phyloP scores from a whole-genome alignment of 2,113 vertebrate genomes.

The Pangasianodon hypophthalmus region DNA sequence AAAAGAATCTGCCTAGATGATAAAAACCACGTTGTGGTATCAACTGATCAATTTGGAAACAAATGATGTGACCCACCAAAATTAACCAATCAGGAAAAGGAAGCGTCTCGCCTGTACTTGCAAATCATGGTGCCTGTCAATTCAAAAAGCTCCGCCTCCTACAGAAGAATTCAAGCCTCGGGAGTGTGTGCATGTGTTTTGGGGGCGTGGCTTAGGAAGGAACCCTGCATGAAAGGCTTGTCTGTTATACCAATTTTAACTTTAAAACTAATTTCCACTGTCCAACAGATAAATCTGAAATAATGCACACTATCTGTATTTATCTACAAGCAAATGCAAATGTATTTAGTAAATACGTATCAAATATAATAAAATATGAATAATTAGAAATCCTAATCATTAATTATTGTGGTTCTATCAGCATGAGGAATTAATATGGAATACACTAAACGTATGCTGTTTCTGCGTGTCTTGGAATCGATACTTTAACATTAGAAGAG shows the following conservation, averaged over 20 bases:
- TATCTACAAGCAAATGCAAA: not conserved
- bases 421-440: not conserved
- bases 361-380: not conserved
- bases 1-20: not conserved
- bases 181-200: not conserved
- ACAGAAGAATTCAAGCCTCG: not conserved
- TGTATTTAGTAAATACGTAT: not conserved
- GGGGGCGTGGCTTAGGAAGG: not conserved
- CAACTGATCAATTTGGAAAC: not conserved
- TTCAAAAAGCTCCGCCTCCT: not conserved
- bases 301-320: not conserved
- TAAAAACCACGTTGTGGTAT: not conserved
- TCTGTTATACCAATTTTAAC: not conserved
- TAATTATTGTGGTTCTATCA: not conserved
- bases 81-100: not conserved
- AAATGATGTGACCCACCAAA: not conserved
- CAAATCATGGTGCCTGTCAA: not conserved
- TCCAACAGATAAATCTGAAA: not conserved
- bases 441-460: not conserved
- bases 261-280: not conserved
- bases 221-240: not conserved
- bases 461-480: not conserved
- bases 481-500: not conserved
- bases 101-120: not conserved
- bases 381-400: not conserved